phyloP scores from a whole-genome alignment of 2,888 invertebrate genomes.

The Nomada lathburiana region DNA sequence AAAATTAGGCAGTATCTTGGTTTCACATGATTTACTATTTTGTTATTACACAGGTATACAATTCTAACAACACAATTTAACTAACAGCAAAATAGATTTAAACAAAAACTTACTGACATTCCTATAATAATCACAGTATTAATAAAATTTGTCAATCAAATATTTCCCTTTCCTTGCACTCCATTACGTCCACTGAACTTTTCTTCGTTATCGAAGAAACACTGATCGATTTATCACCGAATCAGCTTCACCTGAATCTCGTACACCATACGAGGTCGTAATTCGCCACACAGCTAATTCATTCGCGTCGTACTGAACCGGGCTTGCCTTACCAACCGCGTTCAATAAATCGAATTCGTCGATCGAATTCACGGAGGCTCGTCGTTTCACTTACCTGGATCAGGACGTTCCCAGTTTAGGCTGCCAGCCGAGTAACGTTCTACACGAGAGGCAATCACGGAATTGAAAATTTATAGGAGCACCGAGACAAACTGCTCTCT shows the following conservation, averaged over 20 bases:
- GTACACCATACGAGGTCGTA: constrained; percentile 26
- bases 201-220: not conserved
- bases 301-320: constrained; percentile 36
- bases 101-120: no score
- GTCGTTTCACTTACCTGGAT: constrained; percentile 28
- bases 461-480: constrained; percentile 46
- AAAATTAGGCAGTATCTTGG: no score
- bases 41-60: no score
- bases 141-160: no score
- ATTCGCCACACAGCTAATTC: constrained; percentile 59
- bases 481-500: not conserved
- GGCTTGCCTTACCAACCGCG: constrained; percentile 12
- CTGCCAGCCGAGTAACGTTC: constrained; percentile 18
- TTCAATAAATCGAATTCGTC: constrained; percentile 50
- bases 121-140: no score
- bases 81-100: no score
- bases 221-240: constrained; percentile 7
- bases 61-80: no score
- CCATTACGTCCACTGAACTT: not conserved
- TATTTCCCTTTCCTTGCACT: not conserved
- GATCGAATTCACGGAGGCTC: constrained; percentile 44
- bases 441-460: constrained; percentile 38
- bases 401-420: constrained; percentile 33
- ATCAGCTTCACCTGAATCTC: constrained; percentile 30
- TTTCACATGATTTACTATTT: no score